A percentile compares a stretch with the other conserved stretches of the same genome.
These are phyloP conservation scores for Centruroides vittatus DNA, from an alignment of 1,140 invertebrate species.

Conservation along the genomic window DNA sequence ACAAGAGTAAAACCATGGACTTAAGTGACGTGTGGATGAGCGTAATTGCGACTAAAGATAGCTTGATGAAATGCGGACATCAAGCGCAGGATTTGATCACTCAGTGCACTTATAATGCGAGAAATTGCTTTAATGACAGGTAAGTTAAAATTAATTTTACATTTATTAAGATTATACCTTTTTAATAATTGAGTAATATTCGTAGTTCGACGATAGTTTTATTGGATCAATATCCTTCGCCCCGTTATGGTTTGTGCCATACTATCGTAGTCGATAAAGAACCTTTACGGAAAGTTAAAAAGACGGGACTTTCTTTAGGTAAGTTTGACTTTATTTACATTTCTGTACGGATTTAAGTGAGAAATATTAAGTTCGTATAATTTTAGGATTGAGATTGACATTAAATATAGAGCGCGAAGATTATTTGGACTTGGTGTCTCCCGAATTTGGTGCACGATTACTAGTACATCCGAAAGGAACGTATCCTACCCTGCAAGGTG, in stretches of 20 bases:
- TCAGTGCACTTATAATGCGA: slow-evolving; percentile 16
- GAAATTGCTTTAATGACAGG: slow-evolving; percentile 16
- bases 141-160: not conserved
- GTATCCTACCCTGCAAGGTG: slow-evolving; percentile 14
- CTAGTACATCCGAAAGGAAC: slow-evolving; percentile 15
- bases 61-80: slow-evolving; percentile 16
- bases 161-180: not conserved
- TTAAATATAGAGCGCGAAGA: slow-evolving; percentile 17
- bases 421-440: slow-evolving; percentile 16
- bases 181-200: not conserved
- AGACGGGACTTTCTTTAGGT: slow-evolving; percentile 10
- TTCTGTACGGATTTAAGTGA: not conserved
- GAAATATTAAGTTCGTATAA: too few relatives aligned
- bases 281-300: slow-evolving; percentile 9
- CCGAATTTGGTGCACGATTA: slow-evolving; percentile 15
- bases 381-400: slow-evolving; percentile 13
- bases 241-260: slow-evolving; percentile 12
- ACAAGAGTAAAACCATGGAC: slow-evolving; percentile 13
- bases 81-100: slow-evolving; percentile 18
- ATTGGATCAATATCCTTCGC: slow-evolving; percentile 9
- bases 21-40: slow-evolving; percentile 18
- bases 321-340: not conserved
- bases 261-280: slow-evolving; percentile 8
- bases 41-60: slow-evolving; percentile 15
- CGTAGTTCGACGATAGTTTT: slow-evolving; percentile 4